phyloP scores from a whole-genome alignment of 2,888 invertebrate genomes.

The Taphrorychus bicolor region DNA sequence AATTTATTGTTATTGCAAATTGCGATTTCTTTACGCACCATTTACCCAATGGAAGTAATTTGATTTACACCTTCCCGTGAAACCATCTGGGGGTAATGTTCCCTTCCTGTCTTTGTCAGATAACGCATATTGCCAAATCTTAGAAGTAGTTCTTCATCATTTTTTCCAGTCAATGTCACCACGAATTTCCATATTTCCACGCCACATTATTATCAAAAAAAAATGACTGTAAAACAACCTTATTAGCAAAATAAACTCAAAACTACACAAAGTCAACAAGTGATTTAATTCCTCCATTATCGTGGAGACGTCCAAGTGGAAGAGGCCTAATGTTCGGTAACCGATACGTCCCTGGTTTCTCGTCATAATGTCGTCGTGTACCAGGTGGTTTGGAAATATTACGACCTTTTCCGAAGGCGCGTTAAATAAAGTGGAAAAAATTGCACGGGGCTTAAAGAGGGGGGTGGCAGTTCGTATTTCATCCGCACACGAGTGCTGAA shows the following conservation, averaged over 20 bases:
- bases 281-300: too few relatives aligned
- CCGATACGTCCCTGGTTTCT: background rate
- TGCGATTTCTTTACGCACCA: constrained; percentile 2
- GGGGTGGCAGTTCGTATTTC: constrained; percentile 6
- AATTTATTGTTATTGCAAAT: constrained; percentile 6
- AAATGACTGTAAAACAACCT: too few relatives aligned
- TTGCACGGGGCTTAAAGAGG: constrained; percentile 2
- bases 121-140: too few relatives aligned
- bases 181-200: too few relatives aligned
- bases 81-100: background rate
- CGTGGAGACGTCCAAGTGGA: too few relatives aligned
- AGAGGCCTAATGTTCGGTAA: too few relatives aligned
- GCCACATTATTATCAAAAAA: too few relatives aligned
- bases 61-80: constrained; percentile 2
- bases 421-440: constrained; percentile 25
- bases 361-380: constrained; percentile 18
- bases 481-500: background rate
- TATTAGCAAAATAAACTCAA: too few relatives aligned
- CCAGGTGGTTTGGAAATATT: constrained; percentile 21
- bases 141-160: too few relatives aligned
- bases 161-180: too few relatives aligned
- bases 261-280: too few relatives aligned
- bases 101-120: constrained; percentile 1
- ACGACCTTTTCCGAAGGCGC: constrained; percentile 11
- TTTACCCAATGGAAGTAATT: constrained; percentile 4